Evolutionary conservation across 2,113 vertebrate species (phyloP), one percentile per base, ranked within the genome.

Genomic region (Passer domesticus): DNA sequence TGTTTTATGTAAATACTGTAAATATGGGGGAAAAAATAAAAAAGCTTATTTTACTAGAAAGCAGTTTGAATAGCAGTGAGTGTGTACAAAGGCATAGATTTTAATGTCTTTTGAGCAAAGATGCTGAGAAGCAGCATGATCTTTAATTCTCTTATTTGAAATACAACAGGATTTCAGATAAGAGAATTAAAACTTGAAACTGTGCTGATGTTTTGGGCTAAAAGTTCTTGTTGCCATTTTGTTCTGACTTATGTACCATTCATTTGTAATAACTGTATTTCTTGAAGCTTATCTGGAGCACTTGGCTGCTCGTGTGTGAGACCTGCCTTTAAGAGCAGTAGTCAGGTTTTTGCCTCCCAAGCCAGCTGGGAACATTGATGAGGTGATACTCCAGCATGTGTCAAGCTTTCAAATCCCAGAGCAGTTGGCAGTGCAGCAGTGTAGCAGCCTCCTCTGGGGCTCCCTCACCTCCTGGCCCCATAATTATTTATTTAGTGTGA

Each of bases 401-500:
- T 95, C 89, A 92, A 75, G 92, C 92, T 94, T 94, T 96, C 96
- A 89, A 92, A 91, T 94, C 93, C 90, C 77, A 18, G 44, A 84
- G 94, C 89, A 89, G 79, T 69, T 94, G 91, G 83, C 92, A 90
- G 53, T 43, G 13, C 39, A 55, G 89, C 77, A 92, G 18, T 33
- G 4, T 6, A 78, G 89, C 94, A 81, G 92, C 89, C 92, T 95
- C 89, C 52, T 76, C 82, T 76, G 89, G 94, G 89, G 75, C 76
- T 95, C 83, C 76, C 95, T 95, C 67, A 89, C 92, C 83, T 95
- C 74, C 91, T 94, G 90, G 35, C 88, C 97, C 78, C 68, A 10
- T 94, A 85, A 94, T 94, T 94, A 96, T 95, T 97, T 95, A 94
- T 96, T 95, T 96, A 95, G 90, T 83, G 92, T 52, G 79, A 86